Conservation (phyloP, 1,140 invertebrate genomes). For the Araneus ventricosus region DNA sequence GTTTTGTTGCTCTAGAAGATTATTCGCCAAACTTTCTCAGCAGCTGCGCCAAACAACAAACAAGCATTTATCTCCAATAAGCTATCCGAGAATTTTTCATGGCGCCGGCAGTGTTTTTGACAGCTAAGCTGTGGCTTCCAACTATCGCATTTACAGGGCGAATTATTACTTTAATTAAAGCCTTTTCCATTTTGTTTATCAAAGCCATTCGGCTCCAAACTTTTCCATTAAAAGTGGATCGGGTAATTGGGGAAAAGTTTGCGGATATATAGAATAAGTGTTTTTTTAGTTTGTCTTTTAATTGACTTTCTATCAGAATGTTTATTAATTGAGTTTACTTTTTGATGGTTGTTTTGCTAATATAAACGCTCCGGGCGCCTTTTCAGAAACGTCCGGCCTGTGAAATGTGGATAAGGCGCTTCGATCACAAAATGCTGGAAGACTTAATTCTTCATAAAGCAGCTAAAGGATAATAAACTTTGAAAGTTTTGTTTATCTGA, state of each 20-base stretch:
- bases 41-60: neutral
- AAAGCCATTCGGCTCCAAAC: neutral
- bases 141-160: neutral
- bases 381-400: neutral
- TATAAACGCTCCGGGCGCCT: neutral
- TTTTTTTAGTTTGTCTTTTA: neutral
- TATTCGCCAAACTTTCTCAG: neutral
- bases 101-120: neutral
- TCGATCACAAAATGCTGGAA: neutral
- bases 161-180: constrained; percentile 37
- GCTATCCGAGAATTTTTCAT: neutral
- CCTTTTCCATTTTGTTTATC: constrained; percentile 28
- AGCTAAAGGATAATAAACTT: neutral
- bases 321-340: constrained; percentile 31
- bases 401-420: neutral
- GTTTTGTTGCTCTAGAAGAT: neutral
- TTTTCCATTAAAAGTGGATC: neutral
- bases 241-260: neutral
- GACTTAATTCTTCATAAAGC: neutral
- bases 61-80: neutral
- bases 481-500: neutral
- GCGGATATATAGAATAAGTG: neutral
- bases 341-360: neutral
- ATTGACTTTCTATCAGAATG: constrained; percentile 7
- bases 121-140: neutral